phyloP scores from a whole-genome alignment of 1,140 invertebrate species.

The Araneus ventricosus region DNA sequence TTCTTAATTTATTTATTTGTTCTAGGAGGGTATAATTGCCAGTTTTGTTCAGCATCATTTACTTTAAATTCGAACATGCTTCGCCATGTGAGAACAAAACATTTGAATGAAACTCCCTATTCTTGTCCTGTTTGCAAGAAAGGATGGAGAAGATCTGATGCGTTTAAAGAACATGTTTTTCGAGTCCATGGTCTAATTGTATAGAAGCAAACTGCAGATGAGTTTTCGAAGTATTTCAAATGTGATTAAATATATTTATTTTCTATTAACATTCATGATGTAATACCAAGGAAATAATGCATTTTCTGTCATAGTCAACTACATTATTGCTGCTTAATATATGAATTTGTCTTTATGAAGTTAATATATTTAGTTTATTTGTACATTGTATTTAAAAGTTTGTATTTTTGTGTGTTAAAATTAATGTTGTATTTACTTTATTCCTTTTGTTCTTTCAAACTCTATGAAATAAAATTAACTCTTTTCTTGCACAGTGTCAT shows the following conservation, averaged over 20 bases:
- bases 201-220: too few relatives aligned
- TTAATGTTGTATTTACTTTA: too few relatives aligned
- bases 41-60: slow-evolving; percentile 41
- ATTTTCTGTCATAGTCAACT: too few relatives aligned
- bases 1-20: neutral
- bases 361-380: too few relatives aligned
- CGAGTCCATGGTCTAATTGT: neutral
- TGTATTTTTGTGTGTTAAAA: too few relatives aligned
- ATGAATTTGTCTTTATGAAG: too few relatives aligned
- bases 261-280: neutral
- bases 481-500: too few relatives aligned
- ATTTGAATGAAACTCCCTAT: slow-evolving; percentile 17
- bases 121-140: slow-evolving; percentile 43
- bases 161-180: slow-evolving; percentile 47
- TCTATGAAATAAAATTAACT: too few relatives aligned
- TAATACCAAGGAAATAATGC: too few relatives aligned
- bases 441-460: too few relatives aligned
- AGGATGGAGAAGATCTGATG: slow-evolving; percentile 48
- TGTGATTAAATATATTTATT: neutral
- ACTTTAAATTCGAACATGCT: slow-evolving; percentile 55
- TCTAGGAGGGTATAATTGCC: slow-evolving; percentile 3
- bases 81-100: slow-evolving; percentile 54
- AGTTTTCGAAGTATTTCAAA: neutral
- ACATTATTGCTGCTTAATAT: too few relatives aligned
- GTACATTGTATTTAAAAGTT: too few relatives aligned